phyloP scores from a whole-genome alignment of 2,888 invertebrate species.

The Hydrotaea diabolus region DNA sequence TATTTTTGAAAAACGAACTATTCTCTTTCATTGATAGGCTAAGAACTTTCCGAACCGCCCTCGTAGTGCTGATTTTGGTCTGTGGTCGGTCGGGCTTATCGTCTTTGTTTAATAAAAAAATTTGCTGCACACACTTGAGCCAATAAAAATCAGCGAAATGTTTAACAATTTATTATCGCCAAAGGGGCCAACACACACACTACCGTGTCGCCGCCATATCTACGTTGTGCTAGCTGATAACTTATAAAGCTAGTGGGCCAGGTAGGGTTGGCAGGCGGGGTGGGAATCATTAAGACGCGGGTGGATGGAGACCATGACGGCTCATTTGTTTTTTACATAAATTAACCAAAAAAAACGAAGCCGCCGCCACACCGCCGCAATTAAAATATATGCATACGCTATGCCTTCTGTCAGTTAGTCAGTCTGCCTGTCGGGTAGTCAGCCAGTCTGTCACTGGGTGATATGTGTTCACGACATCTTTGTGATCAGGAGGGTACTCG shows the following conservation, averaged over 20 bases:
- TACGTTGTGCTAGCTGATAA: too few relatives aligned
- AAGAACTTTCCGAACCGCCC: too few relatives aligned
- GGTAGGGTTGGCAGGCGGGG: neutral
- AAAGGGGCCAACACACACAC: neutral
- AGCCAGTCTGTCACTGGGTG: too few relatives aligned
- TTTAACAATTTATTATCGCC: neutral
- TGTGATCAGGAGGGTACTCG: too few relatives aligned
- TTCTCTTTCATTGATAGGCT: too few relatives aligned
- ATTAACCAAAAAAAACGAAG: slow-evolving; percentile 5
- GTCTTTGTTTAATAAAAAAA: slow-evolving; percentile 52
- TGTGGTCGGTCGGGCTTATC: too few relatives aligned
- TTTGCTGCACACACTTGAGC: slow-evolving; percentile 55
- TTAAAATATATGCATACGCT: neutral
- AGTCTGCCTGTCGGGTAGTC: neutral
- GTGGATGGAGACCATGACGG: neutral
- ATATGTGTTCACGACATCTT: too few relatives aligned
- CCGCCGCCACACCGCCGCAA: neutral
- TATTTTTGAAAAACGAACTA: too few relatives aligned
- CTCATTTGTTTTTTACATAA: neutral
- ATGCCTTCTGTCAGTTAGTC: neutral
- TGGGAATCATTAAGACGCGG: too few relatives aligned
- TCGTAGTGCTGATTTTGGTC: too few relatives aligned
- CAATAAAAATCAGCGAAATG: slow-evolving; percentile 58
- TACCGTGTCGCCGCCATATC: neutral
- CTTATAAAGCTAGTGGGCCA: too few relatives aligned